phyloP scores from a whole-genome alignment of 2,797 vertebrate genomes.

The Pristis pectinata region DNA sequence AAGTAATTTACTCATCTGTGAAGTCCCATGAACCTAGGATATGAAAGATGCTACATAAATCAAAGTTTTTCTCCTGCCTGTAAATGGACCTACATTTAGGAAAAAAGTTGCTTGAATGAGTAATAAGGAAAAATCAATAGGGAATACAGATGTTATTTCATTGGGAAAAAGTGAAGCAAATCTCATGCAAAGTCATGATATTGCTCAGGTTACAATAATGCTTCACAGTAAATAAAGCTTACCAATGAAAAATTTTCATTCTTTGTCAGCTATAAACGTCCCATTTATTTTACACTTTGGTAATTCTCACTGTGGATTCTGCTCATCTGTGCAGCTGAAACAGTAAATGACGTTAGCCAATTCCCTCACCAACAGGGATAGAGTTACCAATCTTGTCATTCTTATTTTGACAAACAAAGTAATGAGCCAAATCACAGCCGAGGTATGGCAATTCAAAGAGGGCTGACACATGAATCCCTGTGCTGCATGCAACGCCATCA shows the following conservation, averaged over 20 bases:
- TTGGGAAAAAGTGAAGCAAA: neutral
- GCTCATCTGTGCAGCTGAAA: neutral
- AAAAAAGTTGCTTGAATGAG: neutral
- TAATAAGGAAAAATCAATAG: neutral
- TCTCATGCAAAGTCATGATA: neutral
- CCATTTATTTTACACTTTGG: constrained; percentile 5
- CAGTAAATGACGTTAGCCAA: neutral
- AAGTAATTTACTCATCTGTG: neutral
- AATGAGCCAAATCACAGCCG: neutral
- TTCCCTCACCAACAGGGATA: neutral
- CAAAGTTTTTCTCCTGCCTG: neutral
- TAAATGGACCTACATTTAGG: neutral
- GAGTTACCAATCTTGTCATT: constrained; percentile 21
- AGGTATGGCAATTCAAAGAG: neutral
- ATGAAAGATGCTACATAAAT: neutral
- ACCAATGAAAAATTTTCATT: neutral
- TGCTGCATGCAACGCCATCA: neutral
- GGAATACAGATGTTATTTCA: neutral
- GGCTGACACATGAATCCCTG: neutral
- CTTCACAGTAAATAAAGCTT: neutral
- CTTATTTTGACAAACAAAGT: constrained; percentile 7
- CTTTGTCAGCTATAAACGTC: neutral
- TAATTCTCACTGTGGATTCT: neutral
- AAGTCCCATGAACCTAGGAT: neutral
- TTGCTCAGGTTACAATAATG: neutral